Evolutionary conservation across 2,888 invertebrate species (phyloP).

Genomic region (Brassicogethes aeneus): DNA sequence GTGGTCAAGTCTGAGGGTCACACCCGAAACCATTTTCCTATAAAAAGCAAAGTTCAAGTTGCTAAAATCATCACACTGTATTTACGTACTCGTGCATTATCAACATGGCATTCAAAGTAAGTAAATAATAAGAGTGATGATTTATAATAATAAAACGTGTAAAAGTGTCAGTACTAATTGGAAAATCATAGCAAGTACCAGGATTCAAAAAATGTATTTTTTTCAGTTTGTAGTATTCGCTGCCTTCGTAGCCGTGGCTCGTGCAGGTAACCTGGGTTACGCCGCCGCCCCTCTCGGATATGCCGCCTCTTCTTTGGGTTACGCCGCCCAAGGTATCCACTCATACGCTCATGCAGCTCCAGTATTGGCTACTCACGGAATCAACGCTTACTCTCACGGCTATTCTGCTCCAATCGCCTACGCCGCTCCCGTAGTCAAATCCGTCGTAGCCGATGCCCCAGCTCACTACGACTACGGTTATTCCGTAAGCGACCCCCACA

Average conservation of each 20-base stretch:
- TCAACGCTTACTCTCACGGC: slow-evolving; percentile 25
- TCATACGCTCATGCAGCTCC: slow-evolving; percentile 22
- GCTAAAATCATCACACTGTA: too few species aligned
- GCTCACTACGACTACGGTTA: slow-evolving; percentile 28
- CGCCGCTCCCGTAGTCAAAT: slow-evolving; percentile 17
- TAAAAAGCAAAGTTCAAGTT: too few species aligned
- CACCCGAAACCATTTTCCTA: too few species aligned
- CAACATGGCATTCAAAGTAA: slow-evolving; percentile 30
- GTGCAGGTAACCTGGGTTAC: slow-evolving; percentile 20
- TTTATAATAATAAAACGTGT: too few species aligned
- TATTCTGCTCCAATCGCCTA: slow-evolving; percentile 18
- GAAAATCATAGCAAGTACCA: slow-evolving; percentile 17
- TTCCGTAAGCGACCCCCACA: slow-evolving; percentile 29
- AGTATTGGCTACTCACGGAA: slow-evolving; percentile 34
- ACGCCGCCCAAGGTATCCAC: slow-evolving; percentile 6
- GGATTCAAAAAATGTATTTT: background rate
- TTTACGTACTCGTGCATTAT: too few species aligned
- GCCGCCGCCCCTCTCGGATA: slow-evolving; percentile 10
- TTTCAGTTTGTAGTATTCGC: slow-evolving; percentile 27
- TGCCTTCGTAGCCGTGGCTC: slow-evolving; percentile 23
- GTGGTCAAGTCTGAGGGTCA: too few species aligned
- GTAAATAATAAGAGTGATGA: too few species aligned
- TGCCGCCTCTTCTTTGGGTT: slow-evolving; percentile 11
- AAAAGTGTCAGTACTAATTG: slow-evolving; percentile 7
- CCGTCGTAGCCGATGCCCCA: slow-evolving; percentile 24